A percentile compares a stretch with the other conserved stretches of the same genome.
These are phyloP conservation scores for Myotis yumanensis DNA, from an alignment of 2,113 vertebrate species.

Conservation along the genomic window DNA sequence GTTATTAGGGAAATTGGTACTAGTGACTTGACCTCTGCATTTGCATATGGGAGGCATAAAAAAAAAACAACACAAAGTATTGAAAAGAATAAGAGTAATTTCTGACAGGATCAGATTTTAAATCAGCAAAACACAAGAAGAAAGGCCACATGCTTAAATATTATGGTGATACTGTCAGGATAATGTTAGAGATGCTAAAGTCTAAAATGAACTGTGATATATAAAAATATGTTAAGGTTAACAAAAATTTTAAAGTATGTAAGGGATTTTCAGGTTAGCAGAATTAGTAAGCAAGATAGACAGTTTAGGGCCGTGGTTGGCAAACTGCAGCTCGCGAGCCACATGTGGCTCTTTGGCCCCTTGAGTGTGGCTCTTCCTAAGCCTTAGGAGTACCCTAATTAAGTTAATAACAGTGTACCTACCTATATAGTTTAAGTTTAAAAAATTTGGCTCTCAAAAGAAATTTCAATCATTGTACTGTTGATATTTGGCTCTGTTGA, in stretches of 20 bases:
- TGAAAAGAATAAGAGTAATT: constrained; percentile 41
- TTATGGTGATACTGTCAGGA: constrained; percentile 52
- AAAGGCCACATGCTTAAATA: constrained; percentile 48
- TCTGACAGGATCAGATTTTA: constrained; percentile 60
- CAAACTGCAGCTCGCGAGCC: too few relatives aligned
- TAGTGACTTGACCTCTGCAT: not conserved
- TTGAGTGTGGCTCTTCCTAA: too few relatives aligned
- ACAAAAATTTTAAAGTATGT: constrained; percentile 61
- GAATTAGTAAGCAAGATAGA: not conserved
- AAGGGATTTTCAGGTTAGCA: constrained; percentile 11
- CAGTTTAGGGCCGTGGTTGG: too few relatives aligned
- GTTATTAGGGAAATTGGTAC: constrained; percentile 9
- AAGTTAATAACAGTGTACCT: too few relatives aligned
- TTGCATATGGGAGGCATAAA: not conserved
- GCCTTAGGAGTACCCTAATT: too few relatives aligned
- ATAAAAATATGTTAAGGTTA: constrained; percentile 69
- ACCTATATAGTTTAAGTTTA: too few relatives aligned
- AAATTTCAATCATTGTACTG: too few relatives aligned
- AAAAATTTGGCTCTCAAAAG: too few relatives aligned
- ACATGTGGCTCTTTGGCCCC: too few relatives aligned
- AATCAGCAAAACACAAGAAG: constrained; percentile 55
- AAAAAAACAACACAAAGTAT: not conserved
- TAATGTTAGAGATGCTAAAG: constrained; percentile 48
- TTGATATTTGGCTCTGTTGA: too few relatives aligned
- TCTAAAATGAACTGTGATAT: constrained; percentile 53